Percentiles rank a stretch among this genome's conserved stretches.
Conservation (phyloP, 2,888 invertebrate genomes). For the Microdon myrmicae region DNA sequence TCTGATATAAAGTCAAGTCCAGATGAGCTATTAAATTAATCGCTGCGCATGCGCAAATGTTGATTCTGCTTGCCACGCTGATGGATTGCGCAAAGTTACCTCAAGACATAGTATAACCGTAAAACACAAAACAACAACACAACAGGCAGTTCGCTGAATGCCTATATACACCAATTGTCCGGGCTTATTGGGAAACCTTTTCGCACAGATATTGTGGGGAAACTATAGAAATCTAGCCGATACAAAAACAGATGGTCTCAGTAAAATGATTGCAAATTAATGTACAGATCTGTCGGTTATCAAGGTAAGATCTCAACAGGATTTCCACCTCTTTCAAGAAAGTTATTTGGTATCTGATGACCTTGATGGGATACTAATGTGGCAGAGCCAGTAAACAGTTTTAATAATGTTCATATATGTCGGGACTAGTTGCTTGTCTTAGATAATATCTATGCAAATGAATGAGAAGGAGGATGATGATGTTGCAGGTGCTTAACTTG, state of each 20-base stretch:
- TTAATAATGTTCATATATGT: too few species aligned
- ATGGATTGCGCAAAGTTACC: conserved; percentile 28
- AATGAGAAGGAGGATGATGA: too few species aligned
- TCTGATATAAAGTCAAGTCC: conserved; percentile 44
- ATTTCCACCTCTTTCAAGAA: conserved; percentile 35
- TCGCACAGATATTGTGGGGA: too few species aligned
- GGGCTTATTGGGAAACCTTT: background rate
- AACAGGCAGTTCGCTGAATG: too few species aligned
- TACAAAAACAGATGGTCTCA: conserved; percentile 13
- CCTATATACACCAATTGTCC: conserved; percentile 7
- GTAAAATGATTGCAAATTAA: conserved; percentile 37
- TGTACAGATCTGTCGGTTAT: conserved; percentile 43
- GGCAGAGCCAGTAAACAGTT: too few species aligned
- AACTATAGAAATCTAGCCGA: conserved; percentile 21
- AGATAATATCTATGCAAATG: too few species aligned
- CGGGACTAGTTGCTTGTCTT: too few species aligned
- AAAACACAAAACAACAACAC: background rate
- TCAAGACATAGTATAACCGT: background rate
- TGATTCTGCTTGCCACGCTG: conserved; percentile 1
- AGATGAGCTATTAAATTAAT: conserved; percentile 32
- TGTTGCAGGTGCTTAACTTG: too few species aligned
- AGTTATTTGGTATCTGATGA: conserved; percentile 23
- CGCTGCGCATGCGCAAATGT: conserved; percentile 14
- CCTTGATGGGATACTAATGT: too few species aligned
- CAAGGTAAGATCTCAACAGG: conserved; percentile 29